These are phyloP conservation scores for Aelia acuminata DNA, from an alignment of 2,888 invertebrate genomes.

Conservation along the genomic window DNA sequence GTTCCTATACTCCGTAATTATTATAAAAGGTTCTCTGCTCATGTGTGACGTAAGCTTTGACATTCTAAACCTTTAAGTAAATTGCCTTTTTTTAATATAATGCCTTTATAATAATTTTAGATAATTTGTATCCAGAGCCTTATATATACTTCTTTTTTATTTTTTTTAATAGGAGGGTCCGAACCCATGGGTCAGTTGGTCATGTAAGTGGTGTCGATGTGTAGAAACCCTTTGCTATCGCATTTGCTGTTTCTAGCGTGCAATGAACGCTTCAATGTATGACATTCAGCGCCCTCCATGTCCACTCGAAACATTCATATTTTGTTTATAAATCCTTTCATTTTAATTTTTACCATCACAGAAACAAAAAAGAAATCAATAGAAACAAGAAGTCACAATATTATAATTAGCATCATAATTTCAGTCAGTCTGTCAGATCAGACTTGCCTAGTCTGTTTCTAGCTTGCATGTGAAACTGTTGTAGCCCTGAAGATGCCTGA, in stretches of 20 bases:
- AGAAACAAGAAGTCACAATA: too few species aligned
- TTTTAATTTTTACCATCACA: background rate
- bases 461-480: too few species aligned
- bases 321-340: too few species aligned
- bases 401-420: too few species aligned
- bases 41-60: conserved; percentile 55
- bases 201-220: background rate
- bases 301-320: too few species aligned
- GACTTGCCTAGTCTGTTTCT: too few species aligned
- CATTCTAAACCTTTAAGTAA: conserved; percentile 53
- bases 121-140: conserved; percentile 2
- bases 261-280: background rate
- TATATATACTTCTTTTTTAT: conserved; percentile 28
- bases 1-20: conserved; percentile 39
- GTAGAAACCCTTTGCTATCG: background rate
- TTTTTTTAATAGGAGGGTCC: conserved; percentile 2
- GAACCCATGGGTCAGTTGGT: background rate
- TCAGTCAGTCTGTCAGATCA: too few species aligned
- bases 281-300: background rate
- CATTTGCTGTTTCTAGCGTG: background rate
- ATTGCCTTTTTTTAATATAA: conserved; percentile 50
- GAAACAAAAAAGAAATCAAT: background rate
- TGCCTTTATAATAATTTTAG: conserved; percentile 40
- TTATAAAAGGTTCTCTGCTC: conserved; percentile 53
- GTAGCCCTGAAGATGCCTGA: too few species aligned